These are phyloP conservation scores for Drosophila trapezifrons DNA, from an alignment of 1,140 invertebrate genomes.

Conservation along the genomic window DNA sequence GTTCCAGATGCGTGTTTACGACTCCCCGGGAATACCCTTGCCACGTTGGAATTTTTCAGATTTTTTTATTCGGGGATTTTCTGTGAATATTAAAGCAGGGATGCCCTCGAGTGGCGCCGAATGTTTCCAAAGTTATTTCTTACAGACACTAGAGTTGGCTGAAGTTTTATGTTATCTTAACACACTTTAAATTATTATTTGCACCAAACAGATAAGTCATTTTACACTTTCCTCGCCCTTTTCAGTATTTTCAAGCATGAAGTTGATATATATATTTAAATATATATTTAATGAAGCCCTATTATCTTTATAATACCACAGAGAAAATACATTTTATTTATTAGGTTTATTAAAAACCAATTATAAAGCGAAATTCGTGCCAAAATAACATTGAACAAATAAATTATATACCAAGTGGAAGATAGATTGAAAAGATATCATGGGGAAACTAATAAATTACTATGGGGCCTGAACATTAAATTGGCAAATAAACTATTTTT, in stretches of 20 bases:
- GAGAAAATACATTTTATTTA: conserved; percentile 1
- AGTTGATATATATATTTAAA: neutral
- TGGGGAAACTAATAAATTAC: conserved; percentile 9
- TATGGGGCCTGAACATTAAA: neutral
- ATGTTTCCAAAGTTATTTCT: neutral
- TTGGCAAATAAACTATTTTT: conserved; percentile 5
- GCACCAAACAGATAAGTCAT: neutral
- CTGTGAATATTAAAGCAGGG: neutral
- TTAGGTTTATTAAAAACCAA: neutral
- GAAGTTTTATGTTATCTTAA: neutral
- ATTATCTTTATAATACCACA: neutral
- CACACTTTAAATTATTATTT: neutral
- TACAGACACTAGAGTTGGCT: no score
- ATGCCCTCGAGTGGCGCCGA: no score
- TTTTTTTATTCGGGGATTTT: neutral
- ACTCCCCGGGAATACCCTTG: conserved; percentile 24
- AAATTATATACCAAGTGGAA: conserved; percentile 1
- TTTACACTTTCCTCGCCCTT: neutral
- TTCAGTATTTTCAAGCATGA: neutral
- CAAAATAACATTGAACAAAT: conserved; percentile 6
- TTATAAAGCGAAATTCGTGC: conserved; percentile 2
- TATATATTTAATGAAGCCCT: neutral
- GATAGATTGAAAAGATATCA: conserved; percentile 18
- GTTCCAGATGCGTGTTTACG: conserved; percentile 11
- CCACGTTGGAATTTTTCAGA: neutral